Percentiles rank a stretch among this genome's conserved stretches.
Conservation (phyloP, 2,797 vertebrate species). For the Arvicola amphibius region DNA sequence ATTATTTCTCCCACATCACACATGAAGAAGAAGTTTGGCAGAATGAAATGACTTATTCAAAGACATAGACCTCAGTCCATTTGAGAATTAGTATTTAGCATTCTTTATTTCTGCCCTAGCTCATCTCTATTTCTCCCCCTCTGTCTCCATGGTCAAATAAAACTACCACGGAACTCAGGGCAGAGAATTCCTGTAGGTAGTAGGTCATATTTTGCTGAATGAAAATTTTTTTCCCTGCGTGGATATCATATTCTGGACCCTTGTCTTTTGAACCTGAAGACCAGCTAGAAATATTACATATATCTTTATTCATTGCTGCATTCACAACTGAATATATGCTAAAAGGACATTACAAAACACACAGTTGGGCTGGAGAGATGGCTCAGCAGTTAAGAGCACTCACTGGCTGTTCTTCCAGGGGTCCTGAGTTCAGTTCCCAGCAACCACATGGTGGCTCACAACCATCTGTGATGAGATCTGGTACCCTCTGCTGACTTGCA, state of each 20-base stretch:
- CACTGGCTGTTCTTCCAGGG: no score
- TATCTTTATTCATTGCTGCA: neutral
- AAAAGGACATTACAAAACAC: neutral
- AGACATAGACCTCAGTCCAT: slow-evolving; percentile 7
- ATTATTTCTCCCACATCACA: slow-evolving; percentile 62
- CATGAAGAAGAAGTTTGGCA: slow-evolving; percentile 64
- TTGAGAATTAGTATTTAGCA: slow-evolving; percentile 40
- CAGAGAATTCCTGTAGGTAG: neutral
- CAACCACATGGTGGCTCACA: no score
- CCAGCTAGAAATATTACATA: neutral
- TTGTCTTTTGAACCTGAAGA: neutral
- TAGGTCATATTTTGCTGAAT: neutral
- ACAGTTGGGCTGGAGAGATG: neutral
- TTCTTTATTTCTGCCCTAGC: slow-evolving; percentile 24
- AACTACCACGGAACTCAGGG: neutral
- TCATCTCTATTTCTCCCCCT: neutral
- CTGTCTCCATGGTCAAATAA: slow-evolving; percentile 38
- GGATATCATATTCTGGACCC: neutral
- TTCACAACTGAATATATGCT: neutral
- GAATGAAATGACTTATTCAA: slow-evolving; percentile 68
- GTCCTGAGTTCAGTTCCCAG: no score
- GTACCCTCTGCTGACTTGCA: no score
- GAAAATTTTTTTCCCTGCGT: neutral
- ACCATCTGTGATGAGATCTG: no score
- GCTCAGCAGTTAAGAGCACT: no score